phyloP scores from a whole-genome alignment of 2,888 invertebrate species.

The Dusona sp. region DNA sequence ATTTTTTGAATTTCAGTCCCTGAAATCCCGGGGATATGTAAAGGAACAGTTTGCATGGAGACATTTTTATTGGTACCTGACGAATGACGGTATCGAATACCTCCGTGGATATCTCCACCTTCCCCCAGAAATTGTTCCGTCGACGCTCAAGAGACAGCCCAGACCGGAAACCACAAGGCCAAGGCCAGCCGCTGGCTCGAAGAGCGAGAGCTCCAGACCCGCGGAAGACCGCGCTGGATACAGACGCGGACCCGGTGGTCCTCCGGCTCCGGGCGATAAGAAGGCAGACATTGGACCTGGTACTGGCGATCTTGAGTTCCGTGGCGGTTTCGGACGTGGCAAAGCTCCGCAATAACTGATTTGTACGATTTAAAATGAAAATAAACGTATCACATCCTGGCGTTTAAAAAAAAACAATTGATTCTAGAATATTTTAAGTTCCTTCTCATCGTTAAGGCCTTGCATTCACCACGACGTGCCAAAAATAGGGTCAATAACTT shows the following conservation, averaged over 20 bases:
- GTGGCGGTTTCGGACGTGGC: conserved; percentile 85
- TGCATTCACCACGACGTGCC: too few relatives aligned
- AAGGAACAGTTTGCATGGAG: conserved; percentile 99
- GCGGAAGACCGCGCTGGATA: conserved; percentile 94
- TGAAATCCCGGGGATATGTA: conserved; percentile 98
- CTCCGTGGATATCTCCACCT: conserved; percentile 97
- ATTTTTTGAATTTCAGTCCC: conserved; percentile 87
- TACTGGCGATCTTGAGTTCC: conserved; percentile 95
- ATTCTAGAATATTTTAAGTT: neutral
- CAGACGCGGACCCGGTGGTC: conserved; percentile 90
- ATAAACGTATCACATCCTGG: conserved; percentile 63
- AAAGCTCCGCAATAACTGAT: conserved; percentile 80
- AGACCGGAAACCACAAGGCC: conserved; percentile 94
- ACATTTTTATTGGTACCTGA: conserved; percentile 99
- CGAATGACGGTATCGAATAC: conserved; percentile 99
- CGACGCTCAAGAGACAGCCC: conserved; percentile 96
- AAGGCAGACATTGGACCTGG: conserved; percentile 99
- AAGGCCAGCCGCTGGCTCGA: conserved; percentile 89
- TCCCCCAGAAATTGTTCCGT: conserved; percentile 99
- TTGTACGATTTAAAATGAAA: conserved; percentile 69
- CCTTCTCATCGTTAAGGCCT: neutral
- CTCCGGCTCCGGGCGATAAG: conserved; percentile 91
- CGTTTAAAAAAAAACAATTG: conserved; percentile 55
- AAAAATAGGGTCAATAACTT: too few relatives aligned
- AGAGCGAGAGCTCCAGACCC: conserved; percentile 89